These are phyloP conservation scores for Hapalemur alaotrensis DNA, from an alignment of 2,797 vertebrate genomes.

Conservation along the genomic window DNA sequence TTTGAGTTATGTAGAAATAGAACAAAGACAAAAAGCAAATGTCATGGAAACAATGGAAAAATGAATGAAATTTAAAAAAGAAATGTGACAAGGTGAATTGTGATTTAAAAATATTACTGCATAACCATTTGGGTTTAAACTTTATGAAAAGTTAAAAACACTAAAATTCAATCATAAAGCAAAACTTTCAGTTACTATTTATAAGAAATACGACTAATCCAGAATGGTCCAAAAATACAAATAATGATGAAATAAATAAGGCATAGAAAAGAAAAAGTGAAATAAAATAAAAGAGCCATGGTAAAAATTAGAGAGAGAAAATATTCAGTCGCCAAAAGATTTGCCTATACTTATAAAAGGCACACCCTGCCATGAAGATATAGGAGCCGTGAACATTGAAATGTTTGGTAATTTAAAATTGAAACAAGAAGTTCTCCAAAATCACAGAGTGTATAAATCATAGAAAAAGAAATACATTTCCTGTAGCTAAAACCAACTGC, in stretches of 20 bases:
- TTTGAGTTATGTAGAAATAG: neutral
- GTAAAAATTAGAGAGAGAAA: neutral
- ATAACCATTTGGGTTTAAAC: neutral
- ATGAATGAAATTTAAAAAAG: neutral
- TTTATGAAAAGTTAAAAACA: neutral
- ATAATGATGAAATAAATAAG: neutral
- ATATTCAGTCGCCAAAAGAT: neutral
- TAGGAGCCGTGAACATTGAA: neutral
- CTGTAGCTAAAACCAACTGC: neutral
- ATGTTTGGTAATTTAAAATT: neutral
- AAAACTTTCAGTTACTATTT: neutral
- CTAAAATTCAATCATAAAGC: neutral
- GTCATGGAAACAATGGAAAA: neutral
- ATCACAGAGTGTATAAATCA: neutral
- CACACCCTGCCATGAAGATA: neutral
- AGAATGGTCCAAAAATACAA: neutral
- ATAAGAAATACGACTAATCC: neutral
- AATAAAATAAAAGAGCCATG: neutral
- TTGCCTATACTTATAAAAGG: neutral
- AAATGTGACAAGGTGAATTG: neutral
- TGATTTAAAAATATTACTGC: neutral
- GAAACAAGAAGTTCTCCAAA: neutral
- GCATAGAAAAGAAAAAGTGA: neutral
- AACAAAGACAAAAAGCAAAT: neutral
- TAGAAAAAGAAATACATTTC: conserved; percentile 5